Evolutionary conservation across 2,113 vertebrate species (phyloP).

Genomic region (Rallus limicola): DNA sequence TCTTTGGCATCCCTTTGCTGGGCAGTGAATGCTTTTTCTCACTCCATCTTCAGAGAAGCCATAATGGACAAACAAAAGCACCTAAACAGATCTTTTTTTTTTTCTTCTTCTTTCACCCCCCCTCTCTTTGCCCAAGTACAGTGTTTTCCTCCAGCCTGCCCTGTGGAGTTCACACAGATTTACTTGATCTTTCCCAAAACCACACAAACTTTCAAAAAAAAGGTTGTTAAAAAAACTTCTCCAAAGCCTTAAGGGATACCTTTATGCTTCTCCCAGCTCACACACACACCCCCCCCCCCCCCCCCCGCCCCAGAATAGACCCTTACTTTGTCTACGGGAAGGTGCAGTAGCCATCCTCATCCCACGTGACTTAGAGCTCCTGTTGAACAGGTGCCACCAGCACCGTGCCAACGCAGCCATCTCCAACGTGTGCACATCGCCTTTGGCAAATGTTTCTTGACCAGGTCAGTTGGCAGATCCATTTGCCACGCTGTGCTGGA

Average conservation of each 20-base stretch:
- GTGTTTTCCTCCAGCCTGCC: not conserved
- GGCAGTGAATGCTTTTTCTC: not conserved
- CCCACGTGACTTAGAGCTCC: not conserved
- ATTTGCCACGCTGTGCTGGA: not conserved
- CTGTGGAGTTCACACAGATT: not conserved
- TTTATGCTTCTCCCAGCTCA: not conserved
- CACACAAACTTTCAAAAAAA: not conserved
- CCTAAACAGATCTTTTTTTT: not conserved
- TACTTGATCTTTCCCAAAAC: not conserved
- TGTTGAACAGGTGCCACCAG: not conserved
- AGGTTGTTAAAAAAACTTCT: not conserved
- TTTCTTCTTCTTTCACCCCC: not conserved
- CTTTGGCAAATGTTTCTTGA: not conserved
- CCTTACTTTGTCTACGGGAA: not conserved
- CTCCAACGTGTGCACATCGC: accelerated
- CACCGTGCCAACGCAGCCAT: accelerated
- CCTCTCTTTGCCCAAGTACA: not conserved
- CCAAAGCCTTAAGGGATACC: not conserved
- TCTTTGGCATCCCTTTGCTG: not conserved
- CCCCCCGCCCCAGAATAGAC: too few species aligned
- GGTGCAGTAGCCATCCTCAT: not conserved
- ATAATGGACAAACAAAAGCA: not conserved
- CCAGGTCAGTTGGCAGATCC: not conserved
- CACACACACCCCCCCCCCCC: too few species aligned
- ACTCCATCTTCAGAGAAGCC: not conserved